A percentile compares a stretch with the other conserved stretches of the same genome.
Conservation (phyloP, 2,113 vertebrate genomes). For the Phalacrocorax aristotelis region DNA sequence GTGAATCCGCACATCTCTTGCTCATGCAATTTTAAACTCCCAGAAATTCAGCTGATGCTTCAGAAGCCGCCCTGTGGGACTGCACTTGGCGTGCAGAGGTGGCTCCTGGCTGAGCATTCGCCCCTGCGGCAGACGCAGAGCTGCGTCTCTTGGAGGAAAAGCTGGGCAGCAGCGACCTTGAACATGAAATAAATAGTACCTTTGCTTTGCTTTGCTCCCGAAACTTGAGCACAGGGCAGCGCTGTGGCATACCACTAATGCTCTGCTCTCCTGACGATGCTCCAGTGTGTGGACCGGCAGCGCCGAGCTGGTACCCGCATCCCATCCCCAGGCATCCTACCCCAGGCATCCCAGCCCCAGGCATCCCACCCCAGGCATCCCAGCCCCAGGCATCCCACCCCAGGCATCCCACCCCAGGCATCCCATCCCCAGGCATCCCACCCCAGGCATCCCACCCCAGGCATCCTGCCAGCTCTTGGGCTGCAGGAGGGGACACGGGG, state of each 20-base stretch:
- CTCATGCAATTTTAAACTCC: not conserved
- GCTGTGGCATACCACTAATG: fast-evolving
- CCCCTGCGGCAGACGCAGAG: not conserved
- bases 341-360: no score
- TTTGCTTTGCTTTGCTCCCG: not conserved
- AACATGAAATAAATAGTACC: not conserved
- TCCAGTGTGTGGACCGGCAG: not conserved
- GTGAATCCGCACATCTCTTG: not conserved
- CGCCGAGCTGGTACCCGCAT: not conserved
- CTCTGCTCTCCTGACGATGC: not conserved
- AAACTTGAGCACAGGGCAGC: fast-evolving
- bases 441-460: not conserved
- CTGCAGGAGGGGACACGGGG: not conserved
- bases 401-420: not conserved
- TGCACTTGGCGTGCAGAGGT: not conserved
- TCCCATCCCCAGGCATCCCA: not conserved
- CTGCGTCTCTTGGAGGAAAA: not conserved
- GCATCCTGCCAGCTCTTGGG: not conserved
- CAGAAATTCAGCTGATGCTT: not conserved
- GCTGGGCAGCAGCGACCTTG: fast-evolving
- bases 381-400: no score
- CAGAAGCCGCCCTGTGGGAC: not conserved
- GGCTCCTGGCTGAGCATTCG: not conserved
- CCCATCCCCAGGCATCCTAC: not conserved
- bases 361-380: no score